phyloP scores from a whole-genome alignment of 2,888 invertebrate genomes.

The Rhagium mordax region DNA sequence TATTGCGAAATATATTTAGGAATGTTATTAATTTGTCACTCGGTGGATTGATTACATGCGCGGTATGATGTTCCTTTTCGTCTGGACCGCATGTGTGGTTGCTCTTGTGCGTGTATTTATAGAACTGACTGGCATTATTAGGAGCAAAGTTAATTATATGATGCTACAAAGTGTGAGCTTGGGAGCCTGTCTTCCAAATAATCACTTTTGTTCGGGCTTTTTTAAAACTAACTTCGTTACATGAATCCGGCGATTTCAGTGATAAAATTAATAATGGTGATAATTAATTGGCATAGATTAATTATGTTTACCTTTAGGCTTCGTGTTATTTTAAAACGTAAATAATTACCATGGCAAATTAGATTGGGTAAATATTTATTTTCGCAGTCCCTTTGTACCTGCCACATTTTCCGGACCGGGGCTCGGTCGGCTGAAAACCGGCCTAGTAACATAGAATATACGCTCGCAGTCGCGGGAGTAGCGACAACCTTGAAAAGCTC shows the following conservation, averaged over 20 bases:
- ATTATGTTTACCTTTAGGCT: not conserved
- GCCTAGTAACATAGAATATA: conserved; percentile 26
- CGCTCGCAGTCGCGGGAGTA: conserved; percentile 35
- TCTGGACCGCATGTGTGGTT: not conserved
- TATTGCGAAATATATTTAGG: not conserved
- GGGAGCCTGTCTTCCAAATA: too few relatives aligned
- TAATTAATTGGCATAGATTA: not conserved
- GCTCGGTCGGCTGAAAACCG: not conserved
- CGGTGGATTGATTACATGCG: not conserved
- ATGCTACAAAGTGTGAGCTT: too few relatives aligned
- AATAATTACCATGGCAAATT: not conserved
- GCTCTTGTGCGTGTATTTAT: not conserved
- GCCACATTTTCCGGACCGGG: conserved; percentile 23
- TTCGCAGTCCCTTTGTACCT: not conserved
- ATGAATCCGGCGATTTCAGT: not conserved
- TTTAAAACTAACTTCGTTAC: not conserved
- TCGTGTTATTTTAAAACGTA: not conserved
- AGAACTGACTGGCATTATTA: not conserved
- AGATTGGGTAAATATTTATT: not conserved
- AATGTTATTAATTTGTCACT: not conserved
- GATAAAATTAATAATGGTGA: not conserved
- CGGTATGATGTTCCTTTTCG: not conserved
- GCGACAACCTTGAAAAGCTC: conserved; percentile 42
- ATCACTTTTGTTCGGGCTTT: not conserved
- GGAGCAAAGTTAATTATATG: too few relatives aligned